These are phyloP conservation scores for Drosophila nebulosa DNA, from an alignment of 1,140 invertebrate species.

Conservation along the genomic window DNA sequence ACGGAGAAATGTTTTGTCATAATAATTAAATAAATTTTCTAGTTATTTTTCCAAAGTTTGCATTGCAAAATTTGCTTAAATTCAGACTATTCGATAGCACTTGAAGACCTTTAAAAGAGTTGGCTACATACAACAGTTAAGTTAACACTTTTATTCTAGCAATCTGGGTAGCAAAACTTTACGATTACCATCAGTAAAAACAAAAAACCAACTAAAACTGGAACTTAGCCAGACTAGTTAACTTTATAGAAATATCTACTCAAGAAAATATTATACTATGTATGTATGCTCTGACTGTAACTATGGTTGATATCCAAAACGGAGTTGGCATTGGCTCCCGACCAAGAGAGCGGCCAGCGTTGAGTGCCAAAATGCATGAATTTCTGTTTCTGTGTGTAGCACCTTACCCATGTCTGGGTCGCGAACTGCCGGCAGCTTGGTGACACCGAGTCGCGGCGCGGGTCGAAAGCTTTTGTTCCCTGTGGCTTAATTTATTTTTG, in stretches of 20 bases:
- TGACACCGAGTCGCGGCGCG: slow-evolving; percentile 6
- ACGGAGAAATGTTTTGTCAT: no score
- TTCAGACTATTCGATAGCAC: not conserved
- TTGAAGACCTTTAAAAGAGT: not conserved
- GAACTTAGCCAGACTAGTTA: not conserved
- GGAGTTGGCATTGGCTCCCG: not conserved
- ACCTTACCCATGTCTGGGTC: slow-evolving; percentile 1
- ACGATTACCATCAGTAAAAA: not conserved
- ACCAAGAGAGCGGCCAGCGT: not conserved
- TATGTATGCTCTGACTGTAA: not conserved
- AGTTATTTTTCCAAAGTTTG: not conserved
- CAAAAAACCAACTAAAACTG: not conserved
- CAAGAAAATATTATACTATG: not conserved
- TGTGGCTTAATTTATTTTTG: slow-evolving; percentile 16
- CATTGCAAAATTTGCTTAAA: not conserved
- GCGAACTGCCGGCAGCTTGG: not conserved
- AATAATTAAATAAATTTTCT: no score
- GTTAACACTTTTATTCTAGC: not conserved
- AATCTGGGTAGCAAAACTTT: not conserved
- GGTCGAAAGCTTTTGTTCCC: slow-evolving; percentile 8
- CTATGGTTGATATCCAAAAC: not conserved
- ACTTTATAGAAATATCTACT: not conserved
- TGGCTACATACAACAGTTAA: not conserved
- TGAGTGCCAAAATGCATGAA: slow-evolving; percentile 12
- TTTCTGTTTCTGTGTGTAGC: not conserved